Evolutionary conservation across 2,797 vertebrate species (phyloP).

Genomic region (Ficedula albicollis): DNA sequence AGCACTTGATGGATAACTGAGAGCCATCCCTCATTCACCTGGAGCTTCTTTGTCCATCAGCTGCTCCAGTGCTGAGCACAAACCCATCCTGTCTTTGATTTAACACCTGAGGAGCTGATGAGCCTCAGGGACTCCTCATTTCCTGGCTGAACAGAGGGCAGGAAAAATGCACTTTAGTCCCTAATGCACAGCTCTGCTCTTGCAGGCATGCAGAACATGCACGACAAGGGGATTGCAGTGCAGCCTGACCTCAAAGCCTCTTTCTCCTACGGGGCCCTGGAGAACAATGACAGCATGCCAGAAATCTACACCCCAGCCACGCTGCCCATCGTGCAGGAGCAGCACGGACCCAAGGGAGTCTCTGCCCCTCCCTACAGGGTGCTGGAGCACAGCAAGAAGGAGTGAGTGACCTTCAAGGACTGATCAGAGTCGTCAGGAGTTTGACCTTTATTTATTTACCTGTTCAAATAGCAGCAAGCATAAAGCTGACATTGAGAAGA

Average conservation of each 20-base stretch:
- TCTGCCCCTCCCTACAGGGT: constrained; percentile 67
- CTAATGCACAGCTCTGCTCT: neutral
- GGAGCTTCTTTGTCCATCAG: neutral
- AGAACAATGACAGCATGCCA: constrained; percentile 84
- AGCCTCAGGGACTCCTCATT: neutral
- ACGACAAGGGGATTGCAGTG: constrained; percentile 83
- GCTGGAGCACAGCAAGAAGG: constrained; percentile 81
- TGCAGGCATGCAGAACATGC: constrained; percentile 90
- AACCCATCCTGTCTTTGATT: neutral
- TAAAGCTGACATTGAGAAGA: neutral
- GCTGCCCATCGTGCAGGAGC: constrained; percentile 79
- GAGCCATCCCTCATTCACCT: neutral
- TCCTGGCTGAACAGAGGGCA: neutral
- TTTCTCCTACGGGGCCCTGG: constrained; percentile 93
- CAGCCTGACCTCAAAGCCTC: constrained; percentile 91
- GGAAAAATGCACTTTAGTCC: neutral
- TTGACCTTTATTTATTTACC: constrained; percentile 47
- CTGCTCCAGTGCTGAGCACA: neutral
- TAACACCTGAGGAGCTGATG: neutral
- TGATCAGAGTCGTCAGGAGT: neutral
- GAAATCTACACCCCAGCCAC: constrained; percentile 81
- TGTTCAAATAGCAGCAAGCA: neutral
- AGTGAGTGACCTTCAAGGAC: constrained; percentile 72
- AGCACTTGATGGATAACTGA: neutral
- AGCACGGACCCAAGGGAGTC: constrained; percentile 49